Percentiles rank a stretch among this genome's conserved stretches.
Conservation (phyloP, 2,888 invertebrate genomes). For the Yponomeuta evonymella region DNA sequence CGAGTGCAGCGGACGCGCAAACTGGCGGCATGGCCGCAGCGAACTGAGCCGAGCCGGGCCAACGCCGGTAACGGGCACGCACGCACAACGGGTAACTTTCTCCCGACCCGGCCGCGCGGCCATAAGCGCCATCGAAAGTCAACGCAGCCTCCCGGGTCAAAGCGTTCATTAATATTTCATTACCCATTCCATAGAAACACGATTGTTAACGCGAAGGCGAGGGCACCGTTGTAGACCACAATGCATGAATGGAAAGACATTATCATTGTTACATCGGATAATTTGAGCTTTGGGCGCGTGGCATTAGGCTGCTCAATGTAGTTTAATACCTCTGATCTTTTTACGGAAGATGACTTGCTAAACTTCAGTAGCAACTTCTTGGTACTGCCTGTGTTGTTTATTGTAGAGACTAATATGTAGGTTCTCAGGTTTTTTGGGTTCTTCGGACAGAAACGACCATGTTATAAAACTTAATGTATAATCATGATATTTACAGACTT, state of each 20-base stretch:
- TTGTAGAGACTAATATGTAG: not conserved
- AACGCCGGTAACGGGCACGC: slow-evolving; percentile 60
- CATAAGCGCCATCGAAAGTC: slow-evolving; percentile 70
- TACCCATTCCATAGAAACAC: slow-evolving; percentile 13
- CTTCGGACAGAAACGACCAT: slow-evolving; percentile 8
- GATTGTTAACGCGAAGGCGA: not conserved
- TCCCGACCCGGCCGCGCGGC: slow-evolving; percentile 52
- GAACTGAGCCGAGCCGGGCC: slow-evolving; percentile 8
- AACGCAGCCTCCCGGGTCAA: slow-evolving; percentile 59
- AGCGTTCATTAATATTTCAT: slow-evolving; percentile 50
- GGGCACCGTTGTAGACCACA: not conserved
- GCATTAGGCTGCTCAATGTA: not conserved
- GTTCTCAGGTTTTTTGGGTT: not conserved
- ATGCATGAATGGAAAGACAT: slow-evolving; percentile 15
- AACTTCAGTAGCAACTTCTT: not conserved
- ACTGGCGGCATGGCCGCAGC: slow-evolving; percentile 15
- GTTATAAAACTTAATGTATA: slow-evolving; percentile 76
- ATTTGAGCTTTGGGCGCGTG: slow-evolving; percentile 1
- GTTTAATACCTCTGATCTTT: not conserved
- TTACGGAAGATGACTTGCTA: not conserved
- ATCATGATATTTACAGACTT: slow-evolving; percentile 75
- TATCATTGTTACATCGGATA: not conserved
- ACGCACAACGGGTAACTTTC: slow-evolving; percentile 76
- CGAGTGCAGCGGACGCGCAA: slow-evolving; percentile 8
- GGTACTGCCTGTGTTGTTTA: not conserved